Percentiles rank a stretch among this genome's conserved stretches.
Conservation (phyloP, 2,888 invertebrate species). For the Octonoba sinensis region DNA sequence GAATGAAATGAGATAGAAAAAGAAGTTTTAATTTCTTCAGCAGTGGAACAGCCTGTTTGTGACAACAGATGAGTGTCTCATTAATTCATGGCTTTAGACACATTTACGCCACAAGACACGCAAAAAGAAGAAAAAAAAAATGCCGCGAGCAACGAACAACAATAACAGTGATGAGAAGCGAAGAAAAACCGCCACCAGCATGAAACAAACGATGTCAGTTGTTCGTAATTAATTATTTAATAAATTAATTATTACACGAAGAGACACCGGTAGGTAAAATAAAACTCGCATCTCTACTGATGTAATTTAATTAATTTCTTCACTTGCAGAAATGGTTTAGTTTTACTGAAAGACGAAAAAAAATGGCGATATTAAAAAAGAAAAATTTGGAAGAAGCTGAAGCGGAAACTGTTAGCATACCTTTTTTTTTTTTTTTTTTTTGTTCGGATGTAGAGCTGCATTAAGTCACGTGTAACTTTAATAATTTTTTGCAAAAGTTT, state of each 20-base stretch:
- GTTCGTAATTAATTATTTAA: constrained; percentile 43
- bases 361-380: constrained; percentile 8
- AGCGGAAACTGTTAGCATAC: not conserved
- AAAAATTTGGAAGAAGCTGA: not conserved
- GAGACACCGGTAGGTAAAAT: constrained; percentile 19
- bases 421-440: constrained; percentile 1
- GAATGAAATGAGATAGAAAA: constrained; percentile 1
- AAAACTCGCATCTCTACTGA: constrained; percentile 19
- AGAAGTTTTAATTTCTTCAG: constrained; percentile 14
- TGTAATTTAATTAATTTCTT: constrained; percentile 44
- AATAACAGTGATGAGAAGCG: not conserved
- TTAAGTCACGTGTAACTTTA: too few relatives aligned
- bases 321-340: constrained; percentile 21
- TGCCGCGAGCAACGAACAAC: not conserved
- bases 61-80: constrained; percentile 34
- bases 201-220: constrained; percentile 24
- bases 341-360: not conserved
- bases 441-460: too few relatives aligned
- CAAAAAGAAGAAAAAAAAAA: constrained; percentile 3
- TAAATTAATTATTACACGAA: constrained; percentile 46
- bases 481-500: too few relatives aligned
- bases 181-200: constrained; percentile 1
- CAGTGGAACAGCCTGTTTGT: not conserved
- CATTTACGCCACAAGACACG: constrained; percentile 3
- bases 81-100: constrained; percentile 39